These are phyloP conservation scores for Parelbella ahira DNA, from an alignment of 2,888 invertebrate genomes.

Conservation along the genomic window DNA sequence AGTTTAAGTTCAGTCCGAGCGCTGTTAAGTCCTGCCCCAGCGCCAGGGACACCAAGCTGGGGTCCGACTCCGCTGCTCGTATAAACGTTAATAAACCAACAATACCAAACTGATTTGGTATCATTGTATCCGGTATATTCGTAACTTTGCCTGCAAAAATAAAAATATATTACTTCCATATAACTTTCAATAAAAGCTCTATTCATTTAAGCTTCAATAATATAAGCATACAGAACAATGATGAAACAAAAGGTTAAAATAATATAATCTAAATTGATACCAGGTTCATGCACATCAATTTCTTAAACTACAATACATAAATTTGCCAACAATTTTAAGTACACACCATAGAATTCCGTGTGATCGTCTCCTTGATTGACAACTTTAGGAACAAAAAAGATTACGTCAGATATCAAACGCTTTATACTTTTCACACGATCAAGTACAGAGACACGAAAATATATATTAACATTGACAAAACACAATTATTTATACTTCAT, in stretches of 20 bases:
- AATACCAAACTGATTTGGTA: slow-evolving; percentile 99
- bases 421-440: too few relatives aligned
- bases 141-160: slow-evolving; percentile 92
- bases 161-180: too few relatives aligned
- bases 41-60: slow-evolving; percentile 96
- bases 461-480: too few relatives aligned
- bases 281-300: slow-evolving; percentile 8
- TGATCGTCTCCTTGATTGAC: slow-evolving; percentile 63
- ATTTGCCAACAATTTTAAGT: slow-evolving; percentile 35
- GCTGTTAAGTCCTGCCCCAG: slow-evolving; percentile 99
- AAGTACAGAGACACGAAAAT: too few relatives aligned
- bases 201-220: too few relatives aligned
- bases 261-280: too few relatives aligned
- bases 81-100: slow-evolving; percentile 99
- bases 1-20: slow-evolving; percentile 98
- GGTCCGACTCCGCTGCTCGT: slow-evolving; percentile 98
- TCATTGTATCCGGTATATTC: slow-evolving; percentile 99
- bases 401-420: too few relatives aligned
- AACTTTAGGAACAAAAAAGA: slow-evolving; percentile 61
- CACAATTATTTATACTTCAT: too few relatives aligned
- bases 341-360: slow-evolving; percentile 70
- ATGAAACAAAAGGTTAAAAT: too few relatives aligned
- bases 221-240: too few relatives aligned
- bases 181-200: too few relatives aligned
- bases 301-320: slow-evolving; percentile 18